Conservation (phyloP, 1,140 invertebrate genomes). For the Calycopis cecrops region DNA sequence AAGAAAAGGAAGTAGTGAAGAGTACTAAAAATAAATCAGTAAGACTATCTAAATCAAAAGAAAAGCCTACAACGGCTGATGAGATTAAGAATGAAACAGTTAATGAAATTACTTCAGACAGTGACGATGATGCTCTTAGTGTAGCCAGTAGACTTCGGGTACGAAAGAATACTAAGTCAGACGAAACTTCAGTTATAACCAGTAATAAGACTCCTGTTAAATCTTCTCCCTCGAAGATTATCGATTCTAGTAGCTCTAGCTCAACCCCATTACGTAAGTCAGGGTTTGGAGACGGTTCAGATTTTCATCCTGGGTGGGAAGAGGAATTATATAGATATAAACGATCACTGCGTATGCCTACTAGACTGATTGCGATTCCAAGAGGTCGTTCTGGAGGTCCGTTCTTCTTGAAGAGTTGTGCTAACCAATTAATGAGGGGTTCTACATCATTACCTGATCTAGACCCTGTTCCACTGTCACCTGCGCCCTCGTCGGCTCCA, state of each 20-base stretch:
- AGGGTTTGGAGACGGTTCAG: conserved; percentile 82
- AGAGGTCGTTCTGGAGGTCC: conserved; percentile 60
- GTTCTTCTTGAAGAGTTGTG: conserved; percentile 44
- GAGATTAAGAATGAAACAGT: conserved; percentile 46
- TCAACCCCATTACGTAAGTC: conserved; percentile 74
- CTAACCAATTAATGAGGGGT: conserved; percentile 57
- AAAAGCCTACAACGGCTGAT: conserved; percentile 39
- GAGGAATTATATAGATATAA: conserved; percentile 88
- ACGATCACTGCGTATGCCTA: conserved; percentile 85
- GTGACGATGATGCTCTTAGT: conserved; percentile 60
- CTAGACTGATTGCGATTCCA: conserved; percentile 84
- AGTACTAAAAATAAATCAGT: conserved; percentile 42
- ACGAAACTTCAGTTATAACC: conserved; percentile 45
- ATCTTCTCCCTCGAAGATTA: conserved; percentile 56
- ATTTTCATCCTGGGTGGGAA: conserved; percentile 86
- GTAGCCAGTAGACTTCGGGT: conserved; percentile 55
- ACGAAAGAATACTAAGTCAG: conserved; percentile 57
- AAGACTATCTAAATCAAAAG: conserved; percentile 38
- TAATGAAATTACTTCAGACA: conserved; percentile 55
- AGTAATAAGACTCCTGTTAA: conserved; percentile 48
- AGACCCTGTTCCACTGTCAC: conserved; percentile 80
- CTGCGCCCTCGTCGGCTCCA: conserved; percentile 76
- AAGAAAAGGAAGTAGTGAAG: conserved; percentile 48
- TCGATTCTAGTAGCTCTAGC: conserved; percentile 46
- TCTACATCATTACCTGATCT: conserved; percentile 86